Base-by-base conservation (phyloP, 2,888 invertebrate species). In the Caenorhabditis sp. region DNA sequence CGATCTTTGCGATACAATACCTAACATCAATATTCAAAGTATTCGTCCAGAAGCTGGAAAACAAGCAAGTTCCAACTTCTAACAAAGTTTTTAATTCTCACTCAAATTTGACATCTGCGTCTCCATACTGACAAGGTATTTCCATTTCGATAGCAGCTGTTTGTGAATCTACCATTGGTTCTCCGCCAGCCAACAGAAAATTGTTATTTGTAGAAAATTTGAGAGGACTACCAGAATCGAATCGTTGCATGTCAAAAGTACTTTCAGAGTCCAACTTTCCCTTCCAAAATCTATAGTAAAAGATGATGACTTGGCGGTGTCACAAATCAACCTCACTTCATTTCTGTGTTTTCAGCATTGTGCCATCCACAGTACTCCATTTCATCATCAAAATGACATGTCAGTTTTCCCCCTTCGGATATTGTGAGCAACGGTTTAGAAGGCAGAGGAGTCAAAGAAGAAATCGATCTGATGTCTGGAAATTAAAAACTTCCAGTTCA, bases 321-420 rank as follows among this genome's bases (percentile, higher is more conserved):
- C 19, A 44, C 26, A 24, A 4, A 14, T 6, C 12, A 22, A n/a
- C 6, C 22, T 28, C 22, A 84, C 76, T 80, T 84, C 35, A 80
- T 51, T 12, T 59, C 47, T 4, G 76, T 76, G 19, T 68, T 56
- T n/a, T 56, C 51, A 3, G 80, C 83, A 80, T 88, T 87, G 64
- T 89, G 87, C 91, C 91, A 91, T 24, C 88, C 85, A 77, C 91
- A 91, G 44, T 68, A 85, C 77, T 91, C 91, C 51, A 85, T 77
- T 12, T 83, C 79, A 49, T 83, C 75, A 58, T 91, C 91, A 64
- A 91, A 91, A n/a, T 83, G 80, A 56, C 91, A 91, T n/a, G 86
- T 86, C 14, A 88, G 75, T 47, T 85, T 79, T 26, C 90, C 90
- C 26, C 90, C 90, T 26, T 86, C 87, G 2, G 64, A 61, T 3